Conservation (phyloP, 2,797 vertebrate species). For the Loris lydekkerianus region DNA sequence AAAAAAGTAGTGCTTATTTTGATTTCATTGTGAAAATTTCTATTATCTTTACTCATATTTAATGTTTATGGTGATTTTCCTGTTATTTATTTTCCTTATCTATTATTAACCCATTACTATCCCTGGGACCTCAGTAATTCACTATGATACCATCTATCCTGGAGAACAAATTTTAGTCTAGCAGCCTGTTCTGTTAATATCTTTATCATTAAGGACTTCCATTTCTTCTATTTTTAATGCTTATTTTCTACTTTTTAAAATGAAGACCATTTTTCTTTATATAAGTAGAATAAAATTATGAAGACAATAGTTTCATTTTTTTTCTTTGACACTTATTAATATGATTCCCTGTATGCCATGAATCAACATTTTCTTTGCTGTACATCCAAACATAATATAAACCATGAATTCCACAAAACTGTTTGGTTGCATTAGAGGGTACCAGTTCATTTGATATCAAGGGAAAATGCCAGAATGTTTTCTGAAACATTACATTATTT, state of each 20-base stretch:
- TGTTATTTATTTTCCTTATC: neutral
- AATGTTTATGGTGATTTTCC: constrained; percentile 12
- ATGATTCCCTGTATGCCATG: neutral
- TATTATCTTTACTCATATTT: neutral
- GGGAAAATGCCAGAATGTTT: neutral
- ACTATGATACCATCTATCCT: neutral
- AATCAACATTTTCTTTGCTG: constrained; percentile 30
- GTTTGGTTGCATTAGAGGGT: constrained; percentile 51
- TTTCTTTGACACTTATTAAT: neutral
- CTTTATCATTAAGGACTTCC: neutral
- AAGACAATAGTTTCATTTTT: constrained; percentile 7
- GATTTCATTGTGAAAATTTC: neutral
- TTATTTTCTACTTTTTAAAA: constrained; percentile 41
- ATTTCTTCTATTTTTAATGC: neutral
- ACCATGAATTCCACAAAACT: constrained; percentile 51
- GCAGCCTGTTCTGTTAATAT: neutral
- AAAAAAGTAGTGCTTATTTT: neutral
- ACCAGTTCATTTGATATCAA: constrained; percentile 57
- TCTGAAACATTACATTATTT: constrained; percentile 30
- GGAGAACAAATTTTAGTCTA: neutral
- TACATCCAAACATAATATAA: neutral
- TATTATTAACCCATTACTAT: neutral
- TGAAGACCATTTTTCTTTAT: neutral
- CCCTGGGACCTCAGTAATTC: neutral
- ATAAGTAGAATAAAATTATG: neutral